A percentile compares a stretch with the other conserved stretches of the same genome.
Conservation (phyloP, 1,140 invertebrate species). For the Catajapyx aquilonaris region DNA sequence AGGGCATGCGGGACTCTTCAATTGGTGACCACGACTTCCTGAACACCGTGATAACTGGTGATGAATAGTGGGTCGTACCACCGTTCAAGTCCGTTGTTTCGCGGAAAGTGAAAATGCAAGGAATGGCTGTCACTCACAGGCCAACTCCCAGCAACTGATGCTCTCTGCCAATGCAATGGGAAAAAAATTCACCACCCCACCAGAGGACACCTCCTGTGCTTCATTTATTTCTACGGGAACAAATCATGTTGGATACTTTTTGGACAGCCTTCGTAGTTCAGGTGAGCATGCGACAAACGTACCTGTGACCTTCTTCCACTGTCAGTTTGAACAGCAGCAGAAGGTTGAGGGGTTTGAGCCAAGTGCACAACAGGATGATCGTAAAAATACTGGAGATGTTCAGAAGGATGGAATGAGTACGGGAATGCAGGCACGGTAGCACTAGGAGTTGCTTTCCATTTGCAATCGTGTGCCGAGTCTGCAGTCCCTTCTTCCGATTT, state of each 20-base stretch:
- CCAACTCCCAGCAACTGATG: neutral
- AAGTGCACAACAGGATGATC: conserved; percentile 11
- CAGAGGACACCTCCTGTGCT: neutral
- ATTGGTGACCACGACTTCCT: too few relatives aligned
- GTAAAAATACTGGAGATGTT: conserved; percentile 12
- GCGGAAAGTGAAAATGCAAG: too few relatives aligned
- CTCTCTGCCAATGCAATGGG: neutral
- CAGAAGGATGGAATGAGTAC: too few relatives aligned
- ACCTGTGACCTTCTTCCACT: conserved; percentile 12
- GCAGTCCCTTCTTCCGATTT: too few relatives aligned
- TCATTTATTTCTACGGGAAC: neutral
- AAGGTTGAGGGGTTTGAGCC: conserved; percentile 9
- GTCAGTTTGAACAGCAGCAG: conserved; percentile 12
- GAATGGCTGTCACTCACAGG: neutral
- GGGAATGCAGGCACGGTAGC: too few relatives aligned
- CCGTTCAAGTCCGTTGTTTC: too few relatives aligned
- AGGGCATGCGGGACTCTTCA: too few relatives aligned
- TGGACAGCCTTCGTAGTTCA: neutral
- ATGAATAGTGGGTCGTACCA: too few relatives aligned
- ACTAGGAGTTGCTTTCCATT: too few relatives aligned
- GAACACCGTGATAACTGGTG: too few relatives aligned
- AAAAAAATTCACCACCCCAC: neutral
- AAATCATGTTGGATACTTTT: neutral
- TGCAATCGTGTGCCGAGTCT: too few relatives aligned
- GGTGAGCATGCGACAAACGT: neutral